Conservation (phyloP, 2,888 invertebrate species). For the Polyommatus icarus region DNA sequence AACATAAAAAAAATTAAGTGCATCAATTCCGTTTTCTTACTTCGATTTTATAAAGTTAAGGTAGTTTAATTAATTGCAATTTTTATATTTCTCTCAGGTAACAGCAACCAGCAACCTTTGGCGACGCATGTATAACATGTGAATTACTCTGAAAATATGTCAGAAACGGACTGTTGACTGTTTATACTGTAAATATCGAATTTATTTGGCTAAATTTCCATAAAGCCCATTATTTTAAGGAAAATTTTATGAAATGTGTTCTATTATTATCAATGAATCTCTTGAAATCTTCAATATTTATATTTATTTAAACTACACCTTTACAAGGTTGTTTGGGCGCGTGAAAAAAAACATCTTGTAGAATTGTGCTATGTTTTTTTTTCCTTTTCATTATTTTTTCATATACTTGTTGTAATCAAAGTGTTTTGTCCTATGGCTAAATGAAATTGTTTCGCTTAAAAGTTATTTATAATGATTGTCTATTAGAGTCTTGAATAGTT, state of each 20-base stretch:
- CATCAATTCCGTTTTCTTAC: too few relatives aligned
- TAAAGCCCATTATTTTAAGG: background rate
- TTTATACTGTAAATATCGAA: conserved; percentile 11
- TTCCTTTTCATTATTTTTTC: background rate
- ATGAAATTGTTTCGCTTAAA: background rate
- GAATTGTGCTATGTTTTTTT: background rate
- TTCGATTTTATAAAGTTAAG: too few relatives aligned
- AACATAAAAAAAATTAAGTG: too few relatives aligned
- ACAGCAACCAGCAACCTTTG: conserved; percentile 71
- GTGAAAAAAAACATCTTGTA: background rate
- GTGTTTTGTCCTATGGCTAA: background rate
- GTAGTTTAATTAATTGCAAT: background rate
- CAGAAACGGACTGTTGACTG: background rate
- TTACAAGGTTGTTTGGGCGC: too few relatives aligned
- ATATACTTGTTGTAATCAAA: background rate
- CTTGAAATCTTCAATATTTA: too few relatives aligned
- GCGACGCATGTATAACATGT: conserved; percentile 82
- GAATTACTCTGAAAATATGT: background rate
- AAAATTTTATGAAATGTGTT: background rate
- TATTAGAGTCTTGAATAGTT: conserved; percentile 21
- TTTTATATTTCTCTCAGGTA: conserved; percentile 60
- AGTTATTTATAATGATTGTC: background rate
- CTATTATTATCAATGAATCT: background rate
- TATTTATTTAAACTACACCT: too few relatives aligned
- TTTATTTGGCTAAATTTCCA: background rate